phyloP scores from a whole-genome alignment of 2,797 vertebrate genomes.

The Pterois miles region DNA sequence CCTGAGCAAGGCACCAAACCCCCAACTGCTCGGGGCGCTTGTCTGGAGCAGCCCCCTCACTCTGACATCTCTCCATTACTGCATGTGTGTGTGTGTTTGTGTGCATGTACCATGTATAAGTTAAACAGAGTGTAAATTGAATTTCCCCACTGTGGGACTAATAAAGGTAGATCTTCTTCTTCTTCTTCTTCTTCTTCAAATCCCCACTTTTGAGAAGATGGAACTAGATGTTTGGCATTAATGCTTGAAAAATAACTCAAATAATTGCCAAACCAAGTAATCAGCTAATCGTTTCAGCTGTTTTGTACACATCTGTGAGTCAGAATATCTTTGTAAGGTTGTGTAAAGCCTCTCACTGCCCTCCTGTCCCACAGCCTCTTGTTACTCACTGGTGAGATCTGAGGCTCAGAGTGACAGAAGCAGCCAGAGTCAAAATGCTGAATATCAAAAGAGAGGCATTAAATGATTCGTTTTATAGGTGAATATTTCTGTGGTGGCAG shows the following conservation, averaged over 20 bases:
- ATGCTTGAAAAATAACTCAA: neutral
- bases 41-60: too few species aligned
- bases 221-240: neutral
- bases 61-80: too few species aligned
- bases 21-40: too few species aligned
- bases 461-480: slow-evolving; percentile 36
- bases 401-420: slow-evolving; percentile 21
- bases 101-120: too few species aligned
- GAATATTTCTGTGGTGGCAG: slow-evolving; percentile 43
- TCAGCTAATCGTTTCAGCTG: neutral
- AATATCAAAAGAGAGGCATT: slow-evolving; percentile 37
- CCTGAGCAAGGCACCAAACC: too few species aligned
- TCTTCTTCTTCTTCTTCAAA: too few species aligned
- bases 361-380: slow-evolving; percentile 3
- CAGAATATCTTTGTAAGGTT: neutral
- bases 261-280: neutral
- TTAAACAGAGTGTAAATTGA: too few species aligned
- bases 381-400: slow-evolving; percentile 20
- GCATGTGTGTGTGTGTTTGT: too few species aligned
- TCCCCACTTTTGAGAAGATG: neutral
- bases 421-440: slow-evolving; percentile 3
- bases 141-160: too few species aligned
- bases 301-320: neutral
- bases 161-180: too few species aligned
- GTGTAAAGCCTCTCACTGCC: slow-evolving; percentile 4